Conservation (phyloP, 2,113 vertebrate species). For the Cephalophus harveyi region DNA sequence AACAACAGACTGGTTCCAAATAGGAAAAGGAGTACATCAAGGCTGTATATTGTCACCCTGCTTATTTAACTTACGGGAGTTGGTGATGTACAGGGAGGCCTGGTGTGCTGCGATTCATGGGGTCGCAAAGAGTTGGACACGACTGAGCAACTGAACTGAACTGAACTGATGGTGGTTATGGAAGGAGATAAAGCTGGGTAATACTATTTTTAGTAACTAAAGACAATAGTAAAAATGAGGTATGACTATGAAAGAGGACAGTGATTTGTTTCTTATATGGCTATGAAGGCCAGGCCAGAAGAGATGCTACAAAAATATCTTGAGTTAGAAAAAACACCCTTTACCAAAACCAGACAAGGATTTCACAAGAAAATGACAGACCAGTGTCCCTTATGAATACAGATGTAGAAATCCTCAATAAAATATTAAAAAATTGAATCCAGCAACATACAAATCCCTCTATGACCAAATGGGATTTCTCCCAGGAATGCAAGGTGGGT, state of each 20-base stretch:
- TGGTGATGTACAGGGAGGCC: no score
- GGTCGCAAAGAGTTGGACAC: no score
- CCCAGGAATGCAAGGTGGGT: background rate
- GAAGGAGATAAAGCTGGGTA: background rate
- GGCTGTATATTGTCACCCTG: no score
- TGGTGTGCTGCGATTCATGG: no score
- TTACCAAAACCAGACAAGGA: background rate
- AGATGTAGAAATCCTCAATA: constrained; percentile 16
- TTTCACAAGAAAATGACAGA: background rate
- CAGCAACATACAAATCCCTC: background rate
- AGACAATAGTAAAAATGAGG: background rate
- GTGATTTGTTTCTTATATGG: background rate
- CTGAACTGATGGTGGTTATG: background rate
- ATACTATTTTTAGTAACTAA: background rate
- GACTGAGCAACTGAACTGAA: no score
- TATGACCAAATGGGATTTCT: background rate
- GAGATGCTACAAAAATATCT: background rate
- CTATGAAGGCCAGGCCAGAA: background rate
- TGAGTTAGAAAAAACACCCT: background rate
- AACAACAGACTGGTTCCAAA: no score
- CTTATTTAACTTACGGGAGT: no score
- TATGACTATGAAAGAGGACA: background rate
- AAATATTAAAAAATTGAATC: background rate
- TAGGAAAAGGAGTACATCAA: no score
- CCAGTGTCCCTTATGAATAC: background rate